Evolutionary conservation across 2,797 vertebrate genomes (phyloP).

Genomic region (Parauchenoglanis ngamensis): DNA sequence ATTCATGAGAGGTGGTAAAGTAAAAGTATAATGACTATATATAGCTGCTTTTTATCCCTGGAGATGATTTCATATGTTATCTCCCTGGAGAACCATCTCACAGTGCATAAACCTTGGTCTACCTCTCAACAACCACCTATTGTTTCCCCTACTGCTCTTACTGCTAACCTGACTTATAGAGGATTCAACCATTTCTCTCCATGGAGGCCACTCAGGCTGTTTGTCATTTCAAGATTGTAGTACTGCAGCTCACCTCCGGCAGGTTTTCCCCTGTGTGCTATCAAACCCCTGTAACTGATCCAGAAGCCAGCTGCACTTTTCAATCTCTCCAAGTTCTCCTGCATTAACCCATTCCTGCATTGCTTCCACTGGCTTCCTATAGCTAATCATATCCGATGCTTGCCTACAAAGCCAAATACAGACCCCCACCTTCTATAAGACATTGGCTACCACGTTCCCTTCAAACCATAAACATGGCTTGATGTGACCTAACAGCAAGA

Average conservation of each 20-base stretch:
- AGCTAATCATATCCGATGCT: background rate
- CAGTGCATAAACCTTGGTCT: slow-evolving; percentile 2
- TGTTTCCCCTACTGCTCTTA: background rate
- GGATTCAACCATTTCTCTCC: background rate
- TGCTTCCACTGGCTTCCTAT: background rate
- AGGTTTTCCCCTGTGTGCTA: background rate
- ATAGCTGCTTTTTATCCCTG: background rate
- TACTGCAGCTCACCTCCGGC: background rate
- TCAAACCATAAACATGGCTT: background rate
- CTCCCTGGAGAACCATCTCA: slow-evolving; percentile 9
- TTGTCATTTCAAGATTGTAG: background rate
- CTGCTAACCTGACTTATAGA: background rate
- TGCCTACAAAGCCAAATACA: background rate
- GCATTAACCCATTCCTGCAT: background rate
- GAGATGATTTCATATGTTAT: background rate
- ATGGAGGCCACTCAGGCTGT: background rate
- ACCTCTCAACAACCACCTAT: background rate
- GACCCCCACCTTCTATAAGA: background rate
- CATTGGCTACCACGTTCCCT: background rate
- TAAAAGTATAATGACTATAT: background rate
- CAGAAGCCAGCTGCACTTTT: background rate
- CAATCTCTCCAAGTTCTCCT: background rate
- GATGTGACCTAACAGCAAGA: slow-evolving; percentile 9
- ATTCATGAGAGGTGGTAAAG: background rate
- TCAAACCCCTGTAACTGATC: background rate